Percentiles rank a stretch among this genome's conserved stretches.
Evolutionary conservation across 23 tunicate genomes (phyloP).

Genomic region (Styela plicata): DNA sequence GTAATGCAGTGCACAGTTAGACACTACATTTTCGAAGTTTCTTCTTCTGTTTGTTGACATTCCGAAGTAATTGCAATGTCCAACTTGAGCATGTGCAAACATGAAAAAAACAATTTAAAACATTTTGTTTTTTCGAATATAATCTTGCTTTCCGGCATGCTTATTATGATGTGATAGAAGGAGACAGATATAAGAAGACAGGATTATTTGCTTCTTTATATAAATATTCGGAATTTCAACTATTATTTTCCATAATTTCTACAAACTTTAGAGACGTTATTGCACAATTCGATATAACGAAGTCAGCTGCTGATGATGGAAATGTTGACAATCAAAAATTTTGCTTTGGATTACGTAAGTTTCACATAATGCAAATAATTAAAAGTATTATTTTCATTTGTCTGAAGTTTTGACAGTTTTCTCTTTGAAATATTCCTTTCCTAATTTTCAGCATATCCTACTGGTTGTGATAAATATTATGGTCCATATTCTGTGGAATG

Average conservation of each 20-base stretch:
- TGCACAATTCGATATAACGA: background rate
- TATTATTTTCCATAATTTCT: background rate
- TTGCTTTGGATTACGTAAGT: slow-evolving; percentile 20
- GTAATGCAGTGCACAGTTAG: no score
- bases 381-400: background rate
- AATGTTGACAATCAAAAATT: background rate
- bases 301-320: slow-evolving; percentile 16
- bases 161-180: no score
- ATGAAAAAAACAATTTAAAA: no score
- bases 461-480: slow-evolving; percentile 14
- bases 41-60: no score
- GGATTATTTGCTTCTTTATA: background rate
- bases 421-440: background rate
- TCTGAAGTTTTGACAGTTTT: background rate
- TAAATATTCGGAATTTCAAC: background rate
- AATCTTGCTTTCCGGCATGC: no score
- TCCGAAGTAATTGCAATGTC: no score
- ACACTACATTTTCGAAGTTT: no score
- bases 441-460: background rate
- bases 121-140: no score
- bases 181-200: background rate
- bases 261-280: slow-evolving; percentile 3
- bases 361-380: background rate
- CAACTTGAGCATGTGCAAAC: no score
- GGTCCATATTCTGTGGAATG: slow-evolving; percentile 14